phyloP scores from a whole-genome alignment of 2,888 invertebrate species.

The Chloroclysta siterata region DNA sequence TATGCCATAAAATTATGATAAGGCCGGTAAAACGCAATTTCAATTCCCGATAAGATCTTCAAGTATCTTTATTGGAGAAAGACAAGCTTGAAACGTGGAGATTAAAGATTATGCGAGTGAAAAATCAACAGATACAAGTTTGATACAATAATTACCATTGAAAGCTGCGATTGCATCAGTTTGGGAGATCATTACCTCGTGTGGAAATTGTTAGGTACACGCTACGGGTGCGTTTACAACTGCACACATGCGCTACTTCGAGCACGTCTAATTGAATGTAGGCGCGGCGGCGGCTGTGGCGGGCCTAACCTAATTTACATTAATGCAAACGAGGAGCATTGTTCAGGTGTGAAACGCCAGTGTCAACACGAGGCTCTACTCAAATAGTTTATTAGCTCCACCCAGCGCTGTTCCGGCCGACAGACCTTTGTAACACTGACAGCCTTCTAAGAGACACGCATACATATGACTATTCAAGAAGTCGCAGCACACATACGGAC shows the following conservation, averaged over 20 bases:
- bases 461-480: conserved; percentile 73
- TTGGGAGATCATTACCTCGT: conserved; percentile 56
- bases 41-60: conserved; percentile 36
- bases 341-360: conserved; percentile 85
- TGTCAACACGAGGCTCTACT: conserved; percentile 82
- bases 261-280: conserved; percentile 82
- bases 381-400: conserved; percentile 85
- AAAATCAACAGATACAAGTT: conserved; percentile 29
- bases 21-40: conserved; percentile 38
- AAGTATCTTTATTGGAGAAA: conserved; percentile 41
- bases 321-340: conserved; percentile 85
- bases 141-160: conserved; percentile 40
- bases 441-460: conserved; percentile 76
- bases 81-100: conserved; percentile 32
- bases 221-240: conserved; percentile 64
- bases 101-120: conserved; percentile 31
- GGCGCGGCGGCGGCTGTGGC: conserved; percentile 71
- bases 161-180: conserved; percentile 54
- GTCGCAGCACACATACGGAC: conserved; percentile 53
- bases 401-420: conserved; percentile 79
- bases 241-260: conserved; percentile 78
- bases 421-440: conserved; percentile 78
- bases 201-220: conserved; percentile 62
- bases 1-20: conserved; percentile 42
- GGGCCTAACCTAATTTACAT: conserved; percentile 84